Evolutionary conservation across 1,140 invertebrate genomes (phyloP), one percentile per base, ranked within the genome.

Genomic region (Arctopsyche grandis): DNA sequence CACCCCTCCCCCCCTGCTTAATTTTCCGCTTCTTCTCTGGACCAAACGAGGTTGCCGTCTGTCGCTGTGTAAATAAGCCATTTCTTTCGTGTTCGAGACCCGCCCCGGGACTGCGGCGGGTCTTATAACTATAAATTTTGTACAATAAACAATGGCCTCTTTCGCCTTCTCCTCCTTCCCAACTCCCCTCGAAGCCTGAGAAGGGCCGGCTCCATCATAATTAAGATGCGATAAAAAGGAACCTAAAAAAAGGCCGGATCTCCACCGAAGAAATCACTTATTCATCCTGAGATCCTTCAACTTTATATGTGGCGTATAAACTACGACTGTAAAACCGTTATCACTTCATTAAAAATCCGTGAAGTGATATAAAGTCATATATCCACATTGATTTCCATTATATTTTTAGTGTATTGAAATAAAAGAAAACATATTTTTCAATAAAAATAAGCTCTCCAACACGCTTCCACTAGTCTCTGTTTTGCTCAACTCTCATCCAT

Each of bases 61-160:
- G 70, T 66, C 78, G 16, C 7, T 75, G 69, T 29, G 73, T 74
- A 80, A 80, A 80, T 80, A 80, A 77, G 79, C 52, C 52, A 70
- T 79, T 79, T 75, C 74, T 79, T 76, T 29, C 44, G 48, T 10
- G 48, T 70, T 52, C 63, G 9, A 26, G 52, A 69, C 75, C 79
- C 79, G 79, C 79, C 79, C 46, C 22, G 14, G 44, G 75, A 66
- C 48, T 46, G 19, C 22, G 5, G 16, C 24, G 52, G 63, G 75
- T 46, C 43, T 60, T 19, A n/a, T n/a, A 58, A 77, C 79, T 77
- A 80, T 80, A 80, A 80, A 80, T 80, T 77, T 74, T 43, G 71
- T 24, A 60, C 75, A 77, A 77, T 80, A 80, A 77, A 80, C 75
- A 60, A 80, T 71, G 75, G 74, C 38, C 29, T 38, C 29, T 7